A percentile compares a stretch with the other conserved stretches of the same genome.
Evolutionary conservation across 2,113 vertebrate genomes (phyloP).

Genomic region (Tauraco erythrolophus): DNA sequence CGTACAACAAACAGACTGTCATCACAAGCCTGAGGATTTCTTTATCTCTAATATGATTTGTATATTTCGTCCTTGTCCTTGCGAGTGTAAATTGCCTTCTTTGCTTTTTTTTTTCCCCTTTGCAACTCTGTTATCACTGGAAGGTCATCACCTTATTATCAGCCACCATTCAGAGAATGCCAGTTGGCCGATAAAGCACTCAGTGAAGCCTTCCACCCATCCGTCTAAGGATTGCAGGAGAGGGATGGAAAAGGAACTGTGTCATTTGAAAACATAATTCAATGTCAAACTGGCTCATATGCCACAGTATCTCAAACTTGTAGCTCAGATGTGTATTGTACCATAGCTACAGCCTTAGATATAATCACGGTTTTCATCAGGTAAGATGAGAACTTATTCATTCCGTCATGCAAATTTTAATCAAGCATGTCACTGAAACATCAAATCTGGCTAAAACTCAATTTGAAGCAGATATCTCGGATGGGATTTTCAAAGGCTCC

Average conservation of each 20-base stretch:
- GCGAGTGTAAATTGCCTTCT: background rate
- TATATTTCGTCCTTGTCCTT: conserved; percentile 23
- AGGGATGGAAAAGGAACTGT: background rate
- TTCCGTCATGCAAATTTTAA: background rate
- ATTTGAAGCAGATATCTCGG: background rate
- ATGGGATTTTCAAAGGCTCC: background rate
- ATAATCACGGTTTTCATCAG: background rate
- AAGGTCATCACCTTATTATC: background rate
- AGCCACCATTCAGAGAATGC: background rate
- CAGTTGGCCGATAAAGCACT: background rate
- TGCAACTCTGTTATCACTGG: background rate
- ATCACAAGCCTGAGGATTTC: background rate
- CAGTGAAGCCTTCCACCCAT: background rate
- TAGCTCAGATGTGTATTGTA: background rate
- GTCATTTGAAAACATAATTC: background rate
- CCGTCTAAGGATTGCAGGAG: background rate
- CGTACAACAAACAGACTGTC: background rate
- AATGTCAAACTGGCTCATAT: background rate
- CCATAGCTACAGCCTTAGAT: background rate
- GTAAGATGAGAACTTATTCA: background rate
- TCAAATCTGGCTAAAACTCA: background rate
- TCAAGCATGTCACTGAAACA: background rate
- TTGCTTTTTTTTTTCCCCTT: background rate
- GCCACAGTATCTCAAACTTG: background rate
- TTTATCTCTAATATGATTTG: background rate